These are phyloP conservation scores for Conus betulinus DNA, from an alignment of 1,140 invertebrate species.

Conservation along the genomic window DNA sequence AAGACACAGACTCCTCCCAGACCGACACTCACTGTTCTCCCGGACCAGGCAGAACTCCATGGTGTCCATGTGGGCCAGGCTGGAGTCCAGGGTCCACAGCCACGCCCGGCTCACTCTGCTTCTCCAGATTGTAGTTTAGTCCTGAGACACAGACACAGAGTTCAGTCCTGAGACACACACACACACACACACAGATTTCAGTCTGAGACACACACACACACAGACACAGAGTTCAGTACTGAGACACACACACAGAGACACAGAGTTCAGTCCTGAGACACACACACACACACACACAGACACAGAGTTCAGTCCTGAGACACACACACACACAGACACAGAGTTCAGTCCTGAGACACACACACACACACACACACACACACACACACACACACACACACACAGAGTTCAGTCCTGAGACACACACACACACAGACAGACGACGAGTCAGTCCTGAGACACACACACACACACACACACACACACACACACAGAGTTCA, in stretches of 20 bases:
- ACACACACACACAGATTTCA: too few relatives aligned
- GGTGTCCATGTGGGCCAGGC: conserved; percentile 71
- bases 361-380: too few relatives aligned
- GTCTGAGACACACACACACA: too few relatives aligned
- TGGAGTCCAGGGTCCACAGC: conserved; percentile 72
- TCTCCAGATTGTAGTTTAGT: conserved; percentile 76
- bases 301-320: conserved; percentile 72
- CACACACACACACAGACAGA: conserved; percentile 40
- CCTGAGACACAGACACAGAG: conserved; percentile 70
- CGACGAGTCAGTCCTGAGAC: conserved; percentile 71
- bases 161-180: too few relatives aligned
- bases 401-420: conserved; percentile 71
- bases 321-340: background rate
- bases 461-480: conserved; percentile 38
- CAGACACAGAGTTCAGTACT: too few relatives aligned
- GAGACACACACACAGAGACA: too few relatives aligned
- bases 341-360: conserved; percentile 64
- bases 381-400: too few relatives aligned
- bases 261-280: too few relatives aligned
- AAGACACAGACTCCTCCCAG: too few relatives aligned
- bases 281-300: too few relatives aligned
- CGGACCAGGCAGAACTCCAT: conserved; percentile 75
- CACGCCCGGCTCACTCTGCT: conserved; percentile 73
- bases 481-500: too few relatives aligned
- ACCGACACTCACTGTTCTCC: conserved; percentile 72